Base-by-base conservation (phyloP, 2,797 vertebrate genomes). In the Lophotriccus pileatus region DNA sequence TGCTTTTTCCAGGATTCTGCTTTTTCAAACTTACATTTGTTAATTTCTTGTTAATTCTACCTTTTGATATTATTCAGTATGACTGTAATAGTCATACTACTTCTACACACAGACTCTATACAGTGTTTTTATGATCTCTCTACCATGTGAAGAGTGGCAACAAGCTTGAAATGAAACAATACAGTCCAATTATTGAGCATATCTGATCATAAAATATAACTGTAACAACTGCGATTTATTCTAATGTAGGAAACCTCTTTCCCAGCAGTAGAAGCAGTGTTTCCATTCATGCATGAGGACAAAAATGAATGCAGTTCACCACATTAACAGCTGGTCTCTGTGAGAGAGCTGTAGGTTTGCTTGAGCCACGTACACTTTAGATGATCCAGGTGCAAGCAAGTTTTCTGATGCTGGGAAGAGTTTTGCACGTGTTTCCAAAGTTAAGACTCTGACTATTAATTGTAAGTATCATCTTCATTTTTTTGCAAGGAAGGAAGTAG, bases 401-500 rank as follows among this genome's bases (percentile, higher is more conserved):
- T 47, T 66, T 50, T 72, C 21, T 90, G 76, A 60, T 47, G 16
- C 80, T 59, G 32, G 46, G 68, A 47, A 85, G 34, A 62, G 28
- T 78, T 94, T 34, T 94, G 68, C 66, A 67, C 8, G 2, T 36
- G 5, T 80, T 91, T 82, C 30, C 6, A 13, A 49, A 73, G 36
- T 76, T 70, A 64, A 70, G 53, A 20, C 46, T 87, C 64, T 46
- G 39, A n/a, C 46, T 87, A 22, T 77, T 89, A 80, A 28, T 76
- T 56, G 11, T 47, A 50, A 87, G 10, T 58, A 69, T 78, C 46
- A 37, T 85, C 90, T 89, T 95, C 10, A 8, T 85, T 95, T 84
- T 87, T 60, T 75, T 89, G 67, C n/a, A 58, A 83, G 58, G 43
- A 89, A 93, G 79, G 91, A 95, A 95, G 59, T n/a, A 59, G 25